Evolutionary conservation across 2,797 vertebrate species (phyloP), one percentile per base, ranked within the genome.

Genomic region (Xiphorhynchus erythropygius): DNA sequence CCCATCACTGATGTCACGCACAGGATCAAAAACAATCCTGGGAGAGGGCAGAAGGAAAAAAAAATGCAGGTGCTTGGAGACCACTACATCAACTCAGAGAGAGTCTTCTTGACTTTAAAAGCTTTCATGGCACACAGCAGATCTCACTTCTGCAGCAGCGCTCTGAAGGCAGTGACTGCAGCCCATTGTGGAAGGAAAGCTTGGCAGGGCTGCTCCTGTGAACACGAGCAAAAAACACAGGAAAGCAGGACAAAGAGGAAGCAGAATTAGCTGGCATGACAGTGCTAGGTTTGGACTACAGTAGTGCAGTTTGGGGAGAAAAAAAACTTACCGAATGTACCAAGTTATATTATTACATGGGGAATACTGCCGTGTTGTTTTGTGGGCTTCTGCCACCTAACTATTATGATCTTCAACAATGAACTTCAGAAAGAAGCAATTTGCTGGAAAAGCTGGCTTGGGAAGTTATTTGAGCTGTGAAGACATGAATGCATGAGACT

Each of bases 121-220:
- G 77, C 52, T 55, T 8, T 5, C 1, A 1, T 3, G 4, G 74
- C 41, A 64, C 80, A 25, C 2, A 30, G 80, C 57, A 65, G 42
- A 80, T 4, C 76, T 41, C 46, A 22, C 18, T 57, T 0, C 41
- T 15, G 53, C 0, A 57, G 49, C 0, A 0, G 56, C 0, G 0
- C 79, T 87, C 53, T 30, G 56, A 44, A 50, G 30, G 75, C 3
- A 71, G 44, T 0, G 0, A 42, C 0, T 35, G 27, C 82, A 87
- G 64, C n/a, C 74, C 57, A 2, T 32, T 2, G 50, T 60, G 42
- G 55, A 15, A 60, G 33, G 32, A 86, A 25, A 49, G 53, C 22
- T 53, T 88, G 57, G 57, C 57, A 69, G 74, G 42, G 65, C 65
- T 18, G 5, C 37, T 42, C 39, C 18, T 19, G 9, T 17, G 25